Conservation (phyloP, 2,113 vertebrate genomes). For the Upupa epops region DNA sequence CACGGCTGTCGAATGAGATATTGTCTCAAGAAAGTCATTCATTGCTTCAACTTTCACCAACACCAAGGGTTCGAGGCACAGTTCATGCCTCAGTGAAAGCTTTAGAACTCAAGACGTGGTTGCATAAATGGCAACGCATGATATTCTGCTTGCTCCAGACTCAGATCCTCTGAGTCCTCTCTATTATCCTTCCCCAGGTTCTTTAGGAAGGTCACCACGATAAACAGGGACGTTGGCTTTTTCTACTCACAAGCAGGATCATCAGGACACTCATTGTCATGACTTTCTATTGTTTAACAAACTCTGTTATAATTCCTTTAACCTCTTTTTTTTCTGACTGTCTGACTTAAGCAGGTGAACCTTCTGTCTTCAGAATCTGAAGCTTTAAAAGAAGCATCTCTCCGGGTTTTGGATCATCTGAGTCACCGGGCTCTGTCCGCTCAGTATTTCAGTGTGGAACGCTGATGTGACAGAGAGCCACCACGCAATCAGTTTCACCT, state of each 20-base stretch:
- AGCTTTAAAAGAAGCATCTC: slow-evolving; percentile 45
- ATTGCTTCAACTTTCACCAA: background rate
- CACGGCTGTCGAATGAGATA: background rate
- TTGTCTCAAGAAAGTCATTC: background rate
- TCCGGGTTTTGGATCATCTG: background rate
- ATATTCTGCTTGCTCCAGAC: background rate
- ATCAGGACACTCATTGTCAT: background rate
- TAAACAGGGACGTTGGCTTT: background rate
- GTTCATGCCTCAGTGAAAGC: background rate
- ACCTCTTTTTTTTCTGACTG: fast-evolving
- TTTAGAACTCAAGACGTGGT: background rate
- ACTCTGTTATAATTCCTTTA: background rate
- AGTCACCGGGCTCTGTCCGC: slow-evolving; percentile 52
- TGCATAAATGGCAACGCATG: background rate
- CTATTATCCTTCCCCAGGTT: background rate
- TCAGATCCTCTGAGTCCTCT: background rate
- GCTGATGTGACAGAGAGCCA: slow-evolving; percentile 64
- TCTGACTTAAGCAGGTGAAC: background rate
- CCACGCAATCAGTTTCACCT: slow-evolving; percentile 52
- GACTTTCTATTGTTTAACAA: background rate
- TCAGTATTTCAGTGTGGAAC: slow-evolving; percentile 51
- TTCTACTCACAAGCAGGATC: background rate
- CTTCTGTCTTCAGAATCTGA: slow-evolving; percentile 21
- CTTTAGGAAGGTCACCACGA: background rate
- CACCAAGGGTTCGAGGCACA: background rate